These are phyloP conservation scores for Adineta ricciae DNA, from an alignment of 2,888 invertebrate genomes.

Conservation along the genomic window DNA sequence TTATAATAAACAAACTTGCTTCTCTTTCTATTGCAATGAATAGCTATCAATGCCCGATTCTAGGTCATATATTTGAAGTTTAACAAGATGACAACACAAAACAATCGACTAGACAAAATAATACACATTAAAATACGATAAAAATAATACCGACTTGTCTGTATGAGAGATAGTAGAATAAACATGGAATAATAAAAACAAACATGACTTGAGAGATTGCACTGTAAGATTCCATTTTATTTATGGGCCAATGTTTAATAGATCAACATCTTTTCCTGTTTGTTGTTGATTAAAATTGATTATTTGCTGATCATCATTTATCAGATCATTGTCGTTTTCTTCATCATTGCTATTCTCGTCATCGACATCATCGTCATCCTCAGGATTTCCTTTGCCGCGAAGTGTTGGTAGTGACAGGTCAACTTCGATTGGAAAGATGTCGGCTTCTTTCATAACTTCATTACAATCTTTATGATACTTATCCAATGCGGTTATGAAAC, in stretches of 20 bases:
- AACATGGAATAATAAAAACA: not conserved
- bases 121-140: not conserved
- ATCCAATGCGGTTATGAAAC: constrained; percentile 73
- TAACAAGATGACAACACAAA: not conserved
- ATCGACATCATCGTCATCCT: not conserved
- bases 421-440: constrained; percentile 85
- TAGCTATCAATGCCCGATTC: not conserved
- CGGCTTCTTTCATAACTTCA: constrained; percentile 62
- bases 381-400: not conserved
- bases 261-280: not conserved
- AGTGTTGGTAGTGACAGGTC: constrained; percentile 57
- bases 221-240: not conserved
- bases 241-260: not conserved
- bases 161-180: not conserved
- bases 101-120: not conserved
- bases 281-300: not conserved
- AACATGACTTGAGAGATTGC: not conserved
- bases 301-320: not conserved
- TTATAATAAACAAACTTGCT: too few species aligned
- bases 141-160: not conserved
- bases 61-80: not conserved
- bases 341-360: not conserved
- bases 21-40: too few species aligned
- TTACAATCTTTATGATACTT: constrained; percentile 66
- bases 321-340: not conserved